A percentile compares a stretch with the other conserved stretches of the same genome.
Conservation (phyloP, 1,140 invertebrate genomes). For the Holotrichia oblita region DNA sequence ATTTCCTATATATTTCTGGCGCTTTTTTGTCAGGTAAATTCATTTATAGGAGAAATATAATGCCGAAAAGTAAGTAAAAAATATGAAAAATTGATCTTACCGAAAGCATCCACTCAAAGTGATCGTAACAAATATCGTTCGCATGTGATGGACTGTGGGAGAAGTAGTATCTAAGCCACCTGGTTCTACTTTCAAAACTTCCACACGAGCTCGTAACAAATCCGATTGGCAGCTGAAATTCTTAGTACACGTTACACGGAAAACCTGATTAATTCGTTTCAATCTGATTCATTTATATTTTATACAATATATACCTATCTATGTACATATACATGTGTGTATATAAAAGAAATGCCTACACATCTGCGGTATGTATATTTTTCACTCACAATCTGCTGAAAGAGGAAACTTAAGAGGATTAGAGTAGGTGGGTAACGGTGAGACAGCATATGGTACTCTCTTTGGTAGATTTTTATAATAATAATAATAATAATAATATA, state of each 20-base stretch:
- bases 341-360: not conserved
- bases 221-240: constrained; percentile 40
- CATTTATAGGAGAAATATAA: constrained; percentile 37
- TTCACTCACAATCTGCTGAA: too few species aligned
- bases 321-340: too few species aligned
- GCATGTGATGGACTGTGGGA: constrained; percentile 43
- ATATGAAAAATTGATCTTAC: constrained; percentile 41
- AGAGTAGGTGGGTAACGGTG: too few species aligned
- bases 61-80: constrained; percentile 35
- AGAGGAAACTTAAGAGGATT: too few species aligned
- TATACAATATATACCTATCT: not conserved
- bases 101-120: constrained; percentile 29
- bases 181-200: constrained; percentile 39
- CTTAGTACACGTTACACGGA: constrained; percentile 7
- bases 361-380: not conserved
- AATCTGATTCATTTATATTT: constrained; percentile 32
- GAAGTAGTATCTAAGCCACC: constrained; percentile 40
- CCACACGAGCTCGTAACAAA: constrained; percentile 39
- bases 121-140: constrained; percentile 43
- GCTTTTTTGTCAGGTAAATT: constrained; percentile 35
- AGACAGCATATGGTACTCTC: too few species aligned
- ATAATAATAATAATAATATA: too few species aligned
- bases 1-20: constrained; percentile 28
- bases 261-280: constrained; percentile 29
- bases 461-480: too few species aligned